Evolutionary conservation across 2,797 vertebrate species (phyloP), one percentile per base, ranked within the genome.

Genomic region (Poeciliopsis infans): DNA sequence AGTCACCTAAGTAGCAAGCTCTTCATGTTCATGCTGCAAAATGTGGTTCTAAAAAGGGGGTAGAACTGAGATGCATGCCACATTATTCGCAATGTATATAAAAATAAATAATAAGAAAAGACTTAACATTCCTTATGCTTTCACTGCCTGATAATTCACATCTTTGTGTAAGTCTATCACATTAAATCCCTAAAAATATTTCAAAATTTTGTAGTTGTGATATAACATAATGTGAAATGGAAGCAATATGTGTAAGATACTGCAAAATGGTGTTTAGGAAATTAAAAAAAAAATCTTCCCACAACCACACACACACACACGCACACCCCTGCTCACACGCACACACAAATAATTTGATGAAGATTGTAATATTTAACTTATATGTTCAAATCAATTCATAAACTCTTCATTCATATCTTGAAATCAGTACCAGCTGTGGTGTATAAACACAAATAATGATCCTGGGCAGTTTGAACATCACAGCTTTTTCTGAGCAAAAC

Each of bases 351-450:
- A n/a, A 8, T 28, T 28, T 23, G 28, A 6, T 15, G 5, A 31
- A 59, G 28, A 31, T 33, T 31, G 28, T 64, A 16, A 36, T 36
- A 64, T 20, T 36, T 18, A 64, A 36, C 12, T 59, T 31, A 31
- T 57, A 57, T 57, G n/a, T 57, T 33, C 7, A 33, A 18, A 1
- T 59, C 4, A 6, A 33, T 10, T 12, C 8, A 25, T 16, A 23
- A 5, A 25, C 7, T 25, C 13, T 70, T 7, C 7, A 45, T 79
- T 31, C 43, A 33, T 59, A 55, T 57, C 7, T 15, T 33, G n/a
- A 36, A 3, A 39, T 13, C 18, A 43, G 46, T 80, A 78, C 74
- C 55, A 81, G 47, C 64, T 78, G 45, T 31, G 75, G 11, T 73
- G 43, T 49, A 31, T 74, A 55, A 46, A 72, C 33, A 11, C 51